Evolutionary conservation across 2,113 vertebrate genomes (phyloP).

Genomic region (Lophura nycthemera): DNA sequence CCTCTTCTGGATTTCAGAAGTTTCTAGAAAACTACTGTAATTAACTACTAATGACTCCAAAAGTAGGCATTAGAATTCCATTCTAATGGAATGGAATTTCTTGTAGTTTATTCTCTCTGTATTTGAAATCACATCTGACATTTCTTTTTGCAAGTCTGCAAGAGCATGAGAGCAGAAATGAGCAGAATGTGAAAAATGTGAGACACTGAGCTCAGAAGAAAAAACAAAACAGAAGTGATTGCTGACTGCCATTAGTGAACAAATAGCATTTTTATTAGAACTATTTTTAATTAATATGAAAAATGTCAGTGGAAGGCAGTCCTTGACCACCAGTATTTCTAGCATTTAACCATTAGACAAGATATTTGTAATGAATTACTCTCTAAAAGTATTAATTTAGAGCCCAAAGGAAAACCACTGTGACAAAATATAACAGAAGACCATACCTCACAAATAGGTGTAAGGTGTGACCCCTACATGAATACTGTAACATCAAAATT

Average conservation of each 20-base stretch:
- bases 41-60: not conserved
- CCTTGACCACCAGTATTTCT: not conserved
- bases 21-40: not conserved
- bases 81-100: not conserved
- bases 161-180: not conserved
- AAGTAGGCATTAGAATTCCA: not conserved
- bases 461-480: not conserved
- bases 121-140: not conserved
- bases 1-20: not conserved
- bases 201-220: not conserved
- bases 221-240: not conserved
- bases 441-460: not conserved
- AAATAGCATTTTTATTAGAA: not conserved
- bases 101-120: not conserved
- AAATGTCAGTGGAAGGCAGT: not conserved
- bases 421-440: not conserved
- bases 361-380: not conserved
- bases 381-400: no score
- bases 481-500: not conserved
- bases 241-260: not conserved
- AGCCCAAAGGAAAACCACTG: not conserved
- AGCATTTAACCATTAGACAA: not conserved
- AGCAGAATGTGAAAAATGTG: not conserved
- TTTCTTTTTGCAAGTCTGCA: not conserved
- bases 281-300: not conserved